A percentile compares a stretch with the other conserved stretches of the same genome.
Evolutionary conservation across 2,113 vertebrate species (phyloP).

Genomic region (Tapirus terrestris): DNA sequence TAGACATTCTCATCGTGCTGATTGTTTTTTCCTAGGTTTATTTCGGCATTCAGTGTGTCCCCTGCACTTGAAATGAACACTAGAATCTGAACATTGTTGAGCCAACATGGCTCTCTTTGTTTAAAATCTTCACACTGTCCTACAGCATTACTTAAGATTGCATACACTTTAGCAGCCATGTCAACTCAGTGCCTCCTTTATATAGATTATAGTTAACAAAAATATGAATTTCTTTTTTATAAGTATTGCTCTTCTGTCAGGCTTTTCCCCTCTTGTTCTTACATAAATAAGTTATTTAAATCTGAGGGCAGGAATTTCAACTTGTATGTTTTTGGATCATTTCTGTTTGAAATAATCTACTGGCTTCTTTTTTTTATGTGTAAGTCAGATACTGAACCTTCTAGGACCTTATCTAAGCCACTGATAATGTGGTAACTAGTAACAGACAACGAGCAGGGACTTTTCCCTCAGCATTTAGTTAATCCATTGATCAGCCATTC

Average conservation of each 20-base stretch:
- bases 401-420: neutral
- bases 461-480: neutral
- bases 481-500: neutral
- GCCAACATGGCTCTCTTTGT: neutral
- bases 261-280: neutral
- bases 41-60: neutral
- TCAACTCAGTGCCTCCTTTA: neutral
- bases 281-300: constrained; percentile 10
- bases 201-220: neutral
- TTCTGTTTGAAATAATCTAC: neutral
- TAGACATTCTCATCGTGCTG: neutral
- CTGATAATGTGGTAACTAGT: neutral
- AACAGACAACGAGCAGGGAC: neutral
- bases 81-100: neutral
- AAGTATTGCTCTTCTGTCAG: neutral
- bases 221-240: constrained; percentile 3
- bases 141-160: neutral
- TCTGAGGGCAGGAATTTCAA: constrained; percentile 25
- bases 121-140: neutral
- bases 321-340: neutral
- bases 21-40: neutral
- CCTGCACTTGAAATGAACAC: neutral
- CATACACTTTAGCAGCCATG: neutral
- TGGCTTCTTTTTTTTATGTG: neutral
- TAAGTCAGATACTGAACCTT: neutral